Conservation (phyloP, 2,888 invertebrate species). For the Keiferia lycopersicella region DNA sequence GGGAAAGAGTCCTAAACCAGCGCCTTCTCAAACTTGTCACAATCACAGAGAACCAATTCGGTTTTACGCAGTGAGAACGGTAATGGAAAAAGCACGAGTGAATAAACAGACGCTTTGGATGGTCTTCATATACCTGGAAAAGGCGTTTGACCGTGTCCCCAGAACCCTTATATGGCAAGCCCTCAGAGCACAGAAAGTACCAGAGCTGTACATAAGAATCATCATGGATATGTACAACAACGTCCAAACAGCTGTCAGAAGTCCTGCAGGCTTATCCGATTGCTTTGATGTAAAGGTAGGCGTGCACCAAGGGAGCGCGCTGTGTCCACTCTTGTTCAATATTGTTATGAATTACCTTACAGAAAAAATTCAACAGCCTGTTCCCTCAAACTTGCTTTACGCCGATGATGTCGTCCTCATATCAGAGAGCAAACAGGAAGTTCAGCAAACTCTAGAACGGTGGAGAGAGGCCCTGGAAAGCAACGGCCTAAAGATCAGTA, state of each 20-base stretch:
- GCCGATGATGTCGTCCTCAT: conserved; percentile 20
- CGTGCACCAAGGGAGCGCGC: conserved; percentile 17
- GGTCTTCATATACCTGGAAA: conserved; percentile 27
- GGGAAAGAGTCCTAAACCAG: not conserved
- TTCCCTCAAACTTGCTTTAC: conserved; percentile 1
- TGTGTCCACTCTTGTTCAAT: conserved; percentile 19
- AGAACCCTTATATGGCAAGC: conserved; percentile 23
- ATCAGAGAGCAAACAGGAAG: not conserved
- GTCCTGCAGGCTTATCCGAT: conserved; percentile 7
- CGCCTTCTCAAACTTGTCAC: not conserved
- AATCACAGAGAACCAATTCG: conserved; percentile 8
- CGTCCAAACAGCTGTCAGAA: not conserved
- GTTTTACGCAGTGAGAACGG: conserved; percentile 2
- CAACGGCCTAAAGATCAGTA: conserved; percentile 5
- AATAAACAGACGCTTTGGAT: not conserved
- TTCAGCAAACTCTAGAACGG: not conserved
- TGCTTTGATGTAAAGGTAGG: conserved; percentile 11
- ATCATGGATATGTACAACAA: conserved; percentile 18
- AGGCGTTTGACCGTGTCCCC: conserved; percentile 28
- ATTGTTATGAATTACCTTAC: conserved; percentile 3
- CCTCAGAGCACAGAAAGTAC: conserved; percentile 15
- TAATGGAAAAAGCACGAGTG: not conserved
- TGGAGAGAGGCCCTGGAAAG: conserved; percentile 5
- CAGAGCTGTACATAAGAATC: conserved; percentile 6
- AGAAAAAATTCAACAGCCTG: not conserved